These are phyloP conservation scores for Scytalopus superciliaris DNA, from an alignment of 2,113 vertebrate genomes.

Conservation along the genomic window DNA sequence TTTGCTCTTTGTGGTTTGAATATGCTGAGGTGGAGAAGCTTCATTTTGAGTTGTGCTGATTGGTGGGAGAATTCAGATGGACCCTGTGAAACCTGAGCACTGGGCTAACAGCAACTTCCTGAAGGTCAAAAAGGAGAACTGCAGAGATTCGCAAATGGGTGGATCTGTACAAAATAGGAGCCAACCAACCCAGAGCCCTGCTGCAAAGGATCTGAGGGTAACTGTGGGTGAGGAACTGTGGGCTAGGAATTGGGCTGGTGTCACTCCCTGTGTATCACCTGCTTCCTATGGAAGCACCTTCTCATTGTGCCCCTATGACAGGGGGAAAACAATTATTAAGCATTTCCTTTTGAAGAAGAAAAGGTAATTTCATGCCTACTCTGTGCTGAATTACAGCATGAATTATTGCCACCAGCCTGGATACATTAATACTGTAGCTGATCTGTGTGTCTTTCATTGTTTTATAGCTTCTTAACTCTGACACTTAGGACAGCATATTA, in stretches of 20 bases:
- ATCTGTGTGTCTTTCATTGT: background rate
- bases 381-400: background rate
- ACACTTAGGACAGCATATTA: background rate
- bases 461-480: background rate
- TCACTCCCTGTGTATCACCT: background rate
- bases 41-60: background rate
- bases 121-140: background rate
- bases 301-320: accelerated
- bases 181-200: background rate
- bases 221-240: background rate
- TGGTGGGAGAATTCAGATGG: background rate
- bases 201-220: background rate
- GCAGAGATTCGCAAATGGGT: background rate
- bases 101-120: background rate
- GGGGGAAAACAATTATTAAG: background rate
- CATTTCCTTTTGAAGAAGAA: background rate
- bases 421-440: background rate
- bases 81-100: background rate
- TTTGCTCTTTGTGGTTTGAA: background rate
- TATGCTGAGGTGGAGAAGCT: background rate
- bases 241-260: accelerated
- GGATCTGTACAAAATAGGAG: background rate
- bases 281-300: background rate
- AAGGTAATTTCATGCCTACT: background rate
- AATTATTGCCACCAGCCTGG: background rate